A percentile compares a stretch with the other conserved stretches of the same genome.
Evolutionary conservation across 1,140 invertebrate species (phyloP).

Genomic region (Ceratoteleas bidentatus): DNA sequence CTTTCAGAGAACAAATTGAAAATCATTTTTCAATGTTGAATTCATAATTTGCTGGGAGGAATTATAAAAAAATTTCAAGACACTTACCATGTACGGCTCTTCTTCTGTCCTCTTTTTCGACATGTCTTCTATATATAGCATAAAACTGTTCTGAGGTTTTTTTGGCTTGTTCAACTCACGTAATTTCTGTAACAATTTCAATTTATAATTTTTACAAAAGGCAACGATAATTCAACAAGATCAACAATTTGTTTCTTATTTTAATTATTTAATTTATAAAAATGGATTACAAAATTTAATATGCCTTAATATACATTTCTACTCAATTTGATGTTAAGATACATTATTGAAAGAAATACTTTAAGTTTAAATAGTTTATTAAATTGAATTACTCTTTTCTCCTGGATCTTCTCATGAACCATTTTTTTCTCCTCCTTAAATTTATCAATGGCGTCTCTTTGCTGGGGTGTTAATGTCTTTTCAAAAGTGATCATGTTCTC

Average conservation of each 20-base stretch:
- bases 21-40: no score
- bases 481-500: constrained; percentile 40
- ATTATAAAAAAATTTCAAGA: not conserved
- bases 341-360: no score
- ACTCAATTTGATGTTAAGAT: no score
- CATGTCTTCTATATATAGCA: constrained; percentile 20
- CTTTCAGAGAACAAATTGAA: no score
- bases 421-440: constrained; percentile 14
- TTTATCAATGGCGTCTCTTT: constrained; percentile 33
- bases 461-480: constrained; percentile 23
- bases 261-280: no score
- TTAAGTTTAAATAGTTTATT: no score
- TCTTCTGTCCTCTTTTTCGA: constrained; percentile 12
- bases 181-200: constrained; percentile 23
- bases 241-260: constrained; percentile 6
- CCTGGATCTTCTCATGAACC: not conserved
- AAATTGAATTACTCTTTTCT: constrained; percentile 21
- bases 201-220: not conserved
- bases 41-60: not conserved
- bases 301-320: no score
- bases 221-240: no score
- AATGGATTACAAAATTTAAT: no score
- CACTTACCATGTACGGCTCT: constrained; percentile 2
- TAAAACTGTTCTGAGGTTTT: constrained; percentile 25
- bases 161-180: constrained; percentile 32